Percentiles rank a stretch among this genome's conserved stretches.
Conservation (phyloP, 2,797 vertebrate species). For the Glyptemys insculpta region DNA sequence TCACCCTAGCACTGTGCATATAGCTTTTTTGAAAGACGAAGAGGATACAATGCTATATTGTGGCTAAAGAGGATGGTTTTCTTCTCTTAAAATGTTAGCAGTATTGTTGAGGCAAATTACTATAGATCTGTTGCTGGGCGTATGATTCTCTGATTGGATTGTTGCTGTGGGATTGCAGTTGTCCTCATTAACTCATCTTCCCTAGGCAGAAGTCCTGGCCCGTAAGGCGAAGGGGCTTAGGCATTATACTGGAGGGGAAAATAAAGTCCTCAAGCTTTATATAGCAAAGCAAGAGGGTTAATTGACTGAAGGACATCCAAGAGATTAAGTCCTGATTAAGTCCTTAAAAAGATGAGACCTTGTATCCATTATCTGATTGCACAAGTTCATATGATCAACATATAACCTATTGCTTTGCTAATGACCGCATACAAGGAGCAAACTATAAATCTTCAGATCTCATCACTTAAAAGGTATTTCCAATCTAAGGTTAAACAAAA, state of each 20-base stretch:
- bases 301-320: conserved; percentile 43
- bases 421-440: background rate
- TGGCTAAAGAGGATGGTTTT: background rate
- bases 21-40: background rate
- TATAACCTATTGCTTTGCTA: background rate
- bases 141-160: background rate
- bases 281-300: background rate
- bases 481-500: background rate
- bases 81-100: background rate
- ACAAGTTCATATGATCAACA: background rate
- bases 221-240: background rate
- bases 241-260: background rate
- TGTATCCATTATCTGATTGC: background rate
- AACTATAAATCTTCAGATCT: background rate
- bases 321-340: conserved; percentile 27
- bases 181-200: background rate
- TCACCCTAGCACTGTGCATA: background rate
- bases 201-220: background rate
- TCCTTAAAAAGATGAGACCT: conserved; percentile 40
- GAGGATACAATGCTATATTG: rapidly evolving
- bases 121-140: background rate
- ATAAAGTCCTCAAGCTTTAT: conserved; percentile 31
- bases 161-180: background rate
- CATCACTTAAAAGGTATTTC: background rate
- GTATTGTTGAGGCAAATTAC: background rate